Evolutionary conservation across 35 echinoderm and acorn worm genomes (phyloP).

Genomic region (Lytechinus pictus): DNA sequence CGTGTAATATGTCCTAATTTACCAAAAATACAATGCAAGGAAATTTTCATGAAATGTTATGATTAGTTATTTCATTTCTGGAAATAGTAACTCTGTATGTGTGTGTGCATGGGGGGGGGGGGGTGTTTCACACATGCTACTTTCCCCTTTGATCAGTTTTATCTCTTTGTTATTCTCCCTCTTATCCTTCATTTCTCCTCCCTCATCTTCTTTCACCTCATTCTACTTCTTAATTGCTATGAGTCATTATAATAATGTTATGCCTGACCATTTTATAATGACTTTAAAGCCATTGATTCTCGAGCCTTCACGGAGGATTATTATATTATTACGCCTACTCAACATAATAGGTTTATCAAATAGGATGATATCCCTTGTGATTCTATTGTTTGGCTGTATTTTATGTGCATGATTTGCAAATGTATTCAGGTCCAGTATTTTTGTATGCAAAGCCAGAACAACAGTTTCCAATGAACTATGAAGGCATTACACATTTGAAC

Average conservation of each 20-base stretch:
- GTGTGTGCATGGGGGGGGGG: too few relatives aligned
- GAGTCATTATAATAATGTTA: not conserved
- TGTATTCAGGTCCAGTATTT: not conserved
- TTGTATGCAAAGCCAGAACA: not conserved
- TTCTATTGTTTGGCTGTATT: not conserved
- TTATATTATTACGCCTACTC: not conserved
- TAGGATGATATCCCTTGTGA: not conserved
- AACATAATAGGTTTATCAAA: not conserved
- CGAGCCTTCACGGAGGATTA: not conserved
- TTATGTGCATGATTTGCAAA: not conserved
- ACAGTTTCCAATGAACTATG: not conserved
- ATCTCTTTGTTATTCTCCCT: not conserved
- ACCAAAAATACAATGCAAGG: not conserved
- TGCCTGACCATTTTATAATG: not conserved
- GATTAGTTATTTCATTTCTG: too few relatives aligned
- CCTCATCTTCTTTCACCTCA: not conserved
- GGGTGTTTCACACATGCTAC: too few relatives aligned
- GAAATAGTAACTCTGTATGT: too few relatives aligned
- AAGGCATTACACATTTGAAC: not conserved
- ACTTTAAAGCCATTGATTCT: not conserved
- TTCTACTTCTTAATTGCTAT: not conserved
- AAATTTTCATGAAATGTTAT: not conserved
- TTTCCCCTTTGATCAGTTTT: not conserved
- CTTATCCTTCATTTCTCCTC: not conserved
- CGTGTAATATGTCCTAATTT: not conserved